Evolutionary conservation across 2,888 invertebrate species (phyloP).

Genomic region (Papilio protenor): DNA sequence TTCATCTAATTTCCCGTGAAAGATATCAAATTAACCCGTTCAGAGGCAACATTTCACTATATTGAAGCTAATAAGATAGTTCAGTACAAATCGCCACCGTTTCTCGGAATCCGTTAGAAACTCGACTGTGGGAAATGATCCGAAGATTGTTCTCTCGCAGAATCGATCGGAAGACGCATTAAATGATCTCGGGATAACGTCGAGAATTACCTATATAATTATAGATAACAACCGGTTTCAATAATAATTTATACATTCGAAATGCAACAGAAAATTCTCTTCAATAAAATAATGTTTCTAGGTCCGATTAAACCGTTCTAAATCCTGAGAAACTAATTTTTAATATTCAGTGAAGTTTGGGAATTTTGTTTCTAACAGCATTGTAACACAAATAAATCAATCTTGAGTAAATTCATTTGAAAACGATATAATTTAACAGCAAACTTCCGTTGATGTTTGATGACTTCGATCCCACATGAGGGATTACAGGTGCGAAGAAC

Average conservation of each 20-base stretch:
- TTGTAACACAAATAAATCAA: background rate
- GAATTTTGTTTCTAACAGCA: background rate
- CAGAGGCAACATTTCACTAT: constrained; percentile 33
- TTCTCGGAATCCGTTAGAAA: constrained; percentile 50
- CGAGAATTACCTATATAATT: constrained; percentile 39
- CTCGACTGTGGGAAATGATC: constrained; percentile 53
- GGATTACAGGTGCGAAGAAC: constrained; percentile 48
- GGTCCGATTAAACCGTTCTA: background rate
- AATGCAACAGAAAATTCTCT: background rate
- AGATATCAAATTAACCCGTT: constrained; percentile 21
- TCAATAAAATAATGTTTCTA: background rate
- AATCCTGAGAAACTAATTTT: background rate
- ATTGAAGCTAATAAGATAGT: constrained; percentile 41
- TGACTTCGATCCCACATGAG: constrained; percentile 43
- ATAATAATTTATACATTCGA: background rate
- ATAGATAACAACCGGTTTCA: constrained; percentile 16
- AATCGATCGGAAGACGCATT: constrained; percentile 46
- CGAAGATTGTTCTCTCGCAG: constrained; percentile 49
- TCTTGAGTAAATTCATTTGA: background rate
- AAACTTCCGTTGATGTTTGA: constrained; percentile 22
- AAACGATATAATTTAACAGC: background rate
- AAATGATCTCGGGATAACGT: constrained; percentile 42
- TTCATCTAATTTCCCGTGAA: constrained; percentile 19
- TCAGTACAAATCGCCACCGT: constrained; percentile 43
- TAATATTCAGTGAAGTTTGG: background rate